Conservation (phyloP, 2,113 vertebrate genomes). For the Tylochromis polylepis region DNA sequence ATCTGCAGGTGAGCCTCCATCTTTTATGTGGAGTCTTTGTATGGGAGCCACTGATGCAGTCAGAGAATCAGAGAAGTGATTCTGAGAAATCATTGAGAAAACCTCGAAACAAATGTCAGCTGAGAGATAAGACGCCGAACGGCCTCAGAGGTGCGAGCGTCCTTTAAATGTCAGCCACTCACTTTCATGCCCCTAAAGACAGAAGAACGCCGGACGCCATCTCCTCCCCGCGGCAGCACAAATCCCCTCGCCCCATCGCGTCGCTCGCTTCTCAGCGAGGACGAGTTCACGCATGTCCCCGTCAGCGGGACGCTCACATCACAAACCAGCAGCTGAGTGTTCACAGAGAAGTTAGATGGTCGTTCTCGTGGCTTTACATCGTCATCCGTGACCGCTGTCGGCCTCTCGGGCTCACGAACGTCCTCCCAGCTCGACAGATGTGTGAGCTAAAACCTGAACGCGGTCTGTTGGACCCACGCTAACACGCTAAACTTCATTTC, state of each 20-base stretch:
- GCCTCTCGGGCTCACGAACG: too few species aligned
- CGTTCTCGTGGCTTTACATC: neutral
- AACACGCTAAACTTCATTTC: neutral
- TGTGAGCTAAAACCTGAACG: neutral
- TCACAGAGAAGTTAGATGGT: neutral
- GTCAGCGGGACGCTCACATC: neutral
- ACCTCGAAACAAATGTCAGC: neutral
- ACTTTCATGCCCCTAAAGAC: neutral
- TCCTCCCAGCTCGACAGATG: neutral
- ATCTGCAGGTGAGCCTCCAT: neutral
- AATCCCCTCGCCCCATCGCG: neutral
- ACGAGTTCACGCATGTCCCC: neutral
- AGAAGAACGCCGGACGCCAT: neutral
- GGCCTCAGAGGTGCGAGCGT: neutral
- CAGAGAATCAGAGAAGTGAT: neutral
- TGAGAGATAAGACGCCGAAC: neutral
- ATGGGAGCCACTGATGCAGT: neutral
- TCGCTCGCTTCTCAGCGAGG: neutral
- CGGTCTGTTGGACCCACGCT: neutral
- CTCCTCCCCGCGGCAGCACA: neutral
- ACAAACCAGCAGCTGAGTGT: neutral
- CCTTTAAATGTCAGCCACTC: constrained; percentile 10
- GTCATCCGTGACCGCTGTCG: neutral
- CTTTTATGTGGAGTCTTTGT: neutral
- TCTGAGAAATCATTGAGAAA: neutral